Percentiles rank a stretch among this genome's conserved stretches.
These are phyloP conservation scores for Perizoma affinitatum DNA, from an alignment of 2,888 invertebrate genomes.

Conservation along the genomic window DNA sequence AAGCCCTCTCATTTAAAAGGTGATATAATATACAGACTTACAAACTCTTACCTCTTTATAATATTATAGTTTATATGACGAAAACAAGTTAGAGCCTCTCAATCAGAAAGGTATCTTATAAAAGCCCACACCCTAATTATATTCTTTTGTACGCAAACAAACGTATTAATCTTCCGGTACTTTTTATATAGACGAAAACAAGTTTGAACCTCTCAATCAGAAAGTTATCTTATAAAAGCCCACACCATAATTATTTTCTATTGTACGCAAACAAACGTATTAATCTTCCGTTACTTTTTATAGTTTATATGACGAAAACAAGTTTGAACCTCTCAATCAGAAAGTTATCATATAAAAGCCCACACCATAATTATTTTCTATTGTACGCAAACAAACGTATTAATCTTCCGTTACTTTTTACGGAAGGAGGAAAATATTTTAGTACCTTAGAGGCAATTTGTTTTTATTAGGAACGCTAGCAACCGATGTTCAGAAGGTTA, in stretches of 20 bases:
- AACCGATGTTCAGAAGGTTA: constrained; percentile 1
- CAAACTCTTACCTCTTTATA: too few relatives aligned
- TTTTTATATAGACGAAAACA: neutral
- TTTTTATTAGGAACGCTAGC: constrained; percentile 23
- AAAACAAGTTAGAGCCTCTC: too few relatives aligned
- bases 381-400: neutral
- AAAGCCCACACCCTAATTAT: neutral
- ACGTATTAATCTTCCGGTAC: constrained; percentile 9
- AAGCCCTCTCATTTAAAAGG: too few relatives aligned
- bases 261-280: neutral
- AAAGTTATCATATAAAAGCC: too few relatives aligned
- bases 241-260: neutral
- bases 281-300: constrained; percentile 11
- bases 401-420: constrained; percentile 11
- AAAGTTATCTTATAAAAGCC: too few relatives aligned
- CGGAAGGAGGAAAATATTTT: constrained; percentile 21
- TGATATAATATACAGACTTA: too few relatives aligned
- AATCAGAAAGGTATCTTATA: too few relatives aligned
- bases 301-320: neutral
- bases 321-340: too few relatives aligned
- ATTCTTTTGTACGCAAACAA: neutral
- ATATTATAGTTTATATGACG: neutral
- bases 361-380: neutral
- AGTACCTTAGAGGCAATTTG: constrained; percentile 23
- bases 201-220: too few relatives aligned